A percentile compares a stretch with the other conserved stretches of the same genome.
phyloP scores from a whole-genome alignment of 2,113 vertebrate species.

The Odocoileus hemionus region DNA sequence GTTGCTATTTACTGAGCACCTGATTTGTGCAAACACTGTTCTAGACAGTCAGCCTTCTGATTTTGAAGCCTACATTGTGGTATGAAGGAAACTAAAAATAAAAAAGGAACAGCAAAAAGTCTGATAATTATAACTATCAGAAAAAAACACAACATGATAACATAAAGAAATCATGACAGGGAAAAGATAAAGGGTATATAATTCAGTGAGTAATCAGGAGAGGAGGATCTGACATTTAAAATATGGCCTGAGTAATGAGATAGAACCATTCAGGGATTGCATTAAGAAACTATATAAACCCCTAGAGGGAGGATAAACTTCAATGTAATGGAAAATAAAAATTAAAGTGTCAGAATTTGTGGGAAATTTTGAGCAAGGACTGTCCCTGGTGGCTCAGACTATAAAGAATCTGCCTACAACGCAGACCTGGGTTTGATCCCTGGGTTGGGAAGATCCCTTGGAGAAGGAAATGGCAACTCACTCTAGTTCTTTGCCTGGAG shows the following conservation, averaged over 20 bases:
- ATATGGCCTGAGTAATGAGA: background rate
- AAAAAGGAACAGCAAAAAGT: background rate
- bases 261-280: background rate
- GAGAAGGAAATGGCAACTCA: background rate
- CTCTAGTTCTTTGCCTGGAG: background rate
- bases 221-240: background rate
- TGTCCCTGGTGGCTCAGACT: background rate
- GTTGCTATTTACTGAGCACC: background rate
- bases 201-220: background rate
- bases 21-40: background rate
- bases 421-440: background rate
- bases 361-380: background rate
- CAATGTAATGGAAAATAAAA: background rate
- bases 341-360: background rate
- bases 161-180: background rate
- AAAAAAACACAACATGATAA: background rate
- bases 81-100: background rate
- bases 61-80: background rate
- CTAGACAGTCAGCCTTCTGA: background rate
- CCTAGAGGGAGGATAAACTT: background rate
- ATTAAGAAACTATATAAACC: background rate
- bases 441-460: background rate
- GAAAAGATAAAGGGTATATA: background rate
- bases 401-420: background rate
- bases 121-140: background rate